phyloP scores from a whole-genome alignment of 1,140 invertebrate species.

The Amphibalanus amphitrite region DNA sequence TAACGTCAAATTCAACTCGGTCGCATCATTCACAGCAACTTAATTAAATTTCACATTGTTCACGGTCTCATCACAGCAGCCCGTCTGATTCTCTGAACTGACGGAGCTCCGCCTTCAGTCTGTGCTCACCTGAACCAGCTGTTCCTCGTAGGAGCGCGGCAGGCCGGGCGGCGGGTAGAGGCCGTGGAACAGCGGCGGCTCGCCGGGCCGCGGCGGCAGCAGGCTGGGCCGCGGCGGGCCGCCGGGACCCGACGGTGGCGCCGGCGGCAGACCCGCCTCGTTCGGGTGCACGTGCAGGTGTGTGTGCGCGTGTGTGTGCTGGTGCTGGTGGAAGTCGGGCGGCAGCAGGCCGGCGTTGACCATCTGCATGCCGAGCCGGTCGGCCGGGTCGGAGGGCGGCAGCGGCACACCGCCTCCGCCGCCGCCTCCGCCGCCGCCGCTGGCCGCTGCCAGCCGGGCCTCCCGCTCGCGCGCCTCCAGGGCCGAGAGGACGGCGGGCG shows the following conservation, averaged over 20 bases:
- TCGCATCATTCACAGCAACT: too few species aligned
- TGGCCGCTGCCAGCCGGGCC: not conserved
- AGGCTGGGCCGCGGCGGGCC: not conserved
- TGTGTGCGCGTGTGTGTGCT: not conserved
- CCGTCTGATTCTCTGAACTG: too few species aligned
- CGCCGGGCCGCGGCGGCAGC: not conserved
- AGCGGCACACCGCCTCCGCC: constrained; percentile 2
- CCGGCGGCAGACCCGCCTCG: not conserved
- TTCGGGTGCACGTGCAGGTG: constrained; percentile 3
- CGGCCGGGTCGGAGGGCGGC: not conserved
- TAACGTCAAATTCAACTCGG: too few species aligned
- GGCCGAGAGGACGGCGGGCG: not conserved
- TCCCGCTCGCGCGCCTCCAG: not conserved
- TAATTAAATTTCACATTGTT: too few species aligned
- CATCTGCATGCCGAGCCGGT: constrained; percentile 1
- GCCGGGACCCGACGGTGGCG: too few species aligned
- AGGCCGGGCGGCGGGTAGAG: not conserved
- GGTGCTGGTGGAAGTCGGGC: not conserved
- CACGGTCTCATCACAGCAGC: too few species aligned
- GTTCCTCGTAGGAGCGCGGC: not conserved
- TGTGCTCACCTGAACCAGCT: not conserved
- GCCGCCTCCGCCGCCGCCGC: too few species aligned
- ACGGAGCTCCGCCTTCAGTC: too few species aligned
- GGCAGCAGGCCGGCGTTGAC: constrained; percentile 9
- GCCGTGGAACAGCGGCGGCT: not conserved